Percentiles rank a stretch among this genome's conserved stretches.
phyloP scores from a whole-genome alignment of 2,797 vertebrate genomes.

The Rhadinocentrus ornatus region DNA sequence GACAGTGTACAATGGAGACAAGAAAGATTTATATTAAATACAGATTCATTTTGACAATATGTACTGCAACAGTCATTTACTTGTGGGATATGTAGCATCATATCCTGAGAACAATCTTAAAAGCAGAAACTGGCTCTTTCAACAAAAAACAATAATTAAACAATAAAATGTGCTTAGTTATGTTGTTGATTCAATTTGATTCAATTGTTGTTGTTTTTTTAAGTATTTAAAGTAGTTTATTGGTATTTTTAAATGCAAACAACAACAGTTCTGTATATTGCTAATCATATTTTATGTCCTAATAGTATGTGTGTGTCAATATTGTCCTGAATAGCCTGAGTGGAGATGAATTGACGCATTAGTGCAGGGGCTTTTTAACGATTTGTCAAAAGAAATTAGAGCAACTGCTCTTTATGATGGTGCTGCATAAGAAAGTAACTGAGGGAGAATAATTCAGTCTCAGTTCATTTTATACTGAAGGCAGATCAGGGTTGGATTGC shows the following conservation, averaged over 20 bases:
- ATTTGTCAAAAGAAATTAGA: slow-evolving; percentile 84
- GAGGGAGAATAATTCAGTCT: slow-evolving; percentile 79
- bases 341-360: slow-evolving; percentile 73
- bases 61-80: neutral
- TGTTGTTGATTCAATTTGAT: neutral
- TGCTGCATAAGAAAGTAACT: slow-evolving; percentile 74
- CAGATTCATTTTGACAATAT: neutral
- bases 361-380: slow-evolving; percentile 74
- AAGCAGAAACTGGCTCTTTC: neutral
- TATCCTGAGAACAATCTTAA: neutral
- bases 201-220: too few relatives aligned
- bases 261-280: slow-evolving; percentile 2
- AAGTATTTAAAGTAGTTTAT: too few relatives aligned
- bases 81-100: neutral
- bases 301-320: slow-evolving; percentile 20
- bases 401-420: slow-evolving; percentile 69
- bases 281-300: slow-evolving; percentile 20
- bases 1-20: neutral
- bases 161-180: too few relatives aligned
- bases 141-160: neutral
- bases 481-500: slow-evolving; percentile 83
- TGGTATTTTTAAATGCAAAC: too few relatives aligned
- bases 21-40: neutral
- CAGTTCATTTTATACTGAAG: slow-evolving; percentile 79
- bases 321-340: slow-evolving; percentile 58